Evolutionary conservation across 1,140 invertebrate species (phyloP).

Genomic region (Elymnias hypermnestra): DNA sequence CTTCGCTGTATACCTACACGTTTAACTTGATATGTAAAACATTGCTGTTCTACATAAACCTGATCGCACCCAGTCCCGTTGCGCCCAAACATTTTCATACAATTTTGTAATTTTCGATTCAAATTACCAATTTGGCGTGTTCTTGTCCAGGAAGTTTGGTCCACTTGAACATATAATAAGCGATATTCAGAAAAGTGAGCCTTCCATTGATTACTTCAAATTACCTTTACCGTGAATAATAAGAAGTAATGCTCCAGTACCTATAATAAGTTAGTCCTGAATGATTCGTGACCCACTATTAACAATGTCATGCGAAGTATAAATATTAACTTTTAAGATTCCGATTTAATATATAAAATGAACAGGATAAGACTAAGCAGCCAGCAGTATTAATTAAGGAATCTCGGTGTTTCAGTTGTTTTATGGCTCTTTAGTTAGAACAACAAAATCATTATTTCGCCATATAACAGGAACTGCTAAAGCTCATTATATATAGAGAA

Average conservation of each 20-base stretch:
- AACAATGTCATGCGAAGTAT: no score
- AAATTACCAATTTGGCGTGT: slow-evolving; percentile 48
- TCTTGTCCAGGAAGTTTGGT: slow-evolving; percentile 43
- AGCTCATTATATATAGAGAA: no score
- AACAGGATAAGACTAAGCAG: no score
- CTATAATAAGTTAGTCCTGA: no score
- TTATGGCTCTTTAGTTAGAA: no score
- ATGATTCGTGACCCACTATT: no score
- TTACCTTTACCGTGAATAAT: slow-evolving; percentile 20
- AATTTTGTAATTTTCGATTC: slow-evolving; percentile 63
- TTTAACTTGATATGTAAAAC: slow-evolving; percentile 20
- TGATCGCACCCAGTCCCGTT: slow-evolving; percentile 6
- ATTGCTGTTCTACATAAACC: slow-evolving; percentile 14
- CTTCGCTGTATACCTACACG: slow-evolving; percentile 26
- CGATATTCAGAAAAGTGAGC: slow-evolving; percentile 38
- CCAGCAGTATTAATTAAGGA: no score
- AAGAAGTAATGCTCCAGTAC: neutral
- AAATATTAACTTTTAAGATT: no score
- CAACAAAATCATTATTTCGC: no score
- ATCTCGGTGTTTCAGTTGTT: no score
- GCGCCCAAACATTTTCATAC: slow-evolving; percentile 17
- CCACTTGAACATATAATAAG: slow-evolving; percentile 54
- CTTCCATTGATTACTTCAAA: slow-evolving; percentile 37
- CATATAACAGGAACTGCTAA: no score
- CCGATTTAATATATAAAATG: no score